Evolutionary conservation across 2,888 invertebrate species (phyloP).

Genomic region (Drosophila basisetae): DNA sequence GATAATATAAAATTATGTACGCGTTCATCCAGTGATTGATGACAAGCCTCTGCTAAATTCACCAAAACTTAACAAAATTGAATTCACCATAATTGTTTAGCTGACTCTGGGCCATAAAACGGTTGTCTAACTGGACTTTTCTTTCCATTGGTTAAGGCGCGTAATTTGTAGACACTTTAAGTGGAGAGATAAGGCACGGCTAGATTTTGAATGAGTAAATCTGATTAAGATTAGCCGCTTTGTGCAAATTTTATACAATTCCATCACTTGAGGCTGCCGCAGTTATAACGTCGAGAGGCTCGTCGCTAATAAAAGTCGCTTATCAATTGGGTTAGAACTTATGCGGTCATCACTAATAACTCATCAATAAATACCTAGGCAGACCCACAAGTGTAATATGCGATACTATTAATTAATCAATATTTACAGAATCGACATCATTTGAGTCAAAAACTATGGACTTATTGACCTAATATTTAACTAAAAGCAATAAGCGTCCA

Average conservation of each 20-base stretch:
- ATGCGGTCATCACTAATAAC: not conserved
- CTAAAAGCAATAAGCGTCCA: not conserved
- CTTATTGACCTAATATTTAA: not conserved
- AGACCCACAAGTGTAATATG: not conserved
- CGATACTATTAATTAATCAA: conserved; percentile 2
- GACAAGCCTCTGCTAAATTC: not conserved
- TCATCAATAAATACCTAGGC: not conserved
- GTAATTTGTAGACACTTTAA: not conserved
- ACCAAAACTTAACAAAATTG: conserved; percentile 11
- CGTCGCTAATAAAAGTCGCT: conserved; percentile 24
- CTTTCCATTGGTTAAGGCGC: not conserved
- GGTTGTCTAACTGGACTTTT: not conserved
- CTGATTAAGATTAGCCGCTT: not conserved
- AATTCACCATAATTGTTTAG: conserved; percentile 35
- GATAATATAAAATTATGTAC: conserved; percentile 29
- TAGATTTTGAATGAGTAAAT: not conserved
- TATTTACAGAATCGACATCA: not conserved
- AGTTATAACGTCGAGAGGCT: not conserved
- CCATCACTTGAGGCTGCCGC: not conserved
- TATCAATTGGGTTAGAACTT: conserved; percentile 5
- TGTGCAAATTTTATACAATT: not conserved
- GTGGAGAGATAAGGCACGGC: not conserved
- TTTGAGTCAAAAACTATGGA: not conserved
- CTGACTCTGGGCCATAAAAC: not conserved
- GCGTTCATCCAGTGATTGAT: conserved; percentile 7